A percentile compares a stretch with the other conserved stretches of the same genome.
phyloP scores from a whole-genome alignment of 2,113 vertebrate genomes.

The Apteryx owenii region DNA sequence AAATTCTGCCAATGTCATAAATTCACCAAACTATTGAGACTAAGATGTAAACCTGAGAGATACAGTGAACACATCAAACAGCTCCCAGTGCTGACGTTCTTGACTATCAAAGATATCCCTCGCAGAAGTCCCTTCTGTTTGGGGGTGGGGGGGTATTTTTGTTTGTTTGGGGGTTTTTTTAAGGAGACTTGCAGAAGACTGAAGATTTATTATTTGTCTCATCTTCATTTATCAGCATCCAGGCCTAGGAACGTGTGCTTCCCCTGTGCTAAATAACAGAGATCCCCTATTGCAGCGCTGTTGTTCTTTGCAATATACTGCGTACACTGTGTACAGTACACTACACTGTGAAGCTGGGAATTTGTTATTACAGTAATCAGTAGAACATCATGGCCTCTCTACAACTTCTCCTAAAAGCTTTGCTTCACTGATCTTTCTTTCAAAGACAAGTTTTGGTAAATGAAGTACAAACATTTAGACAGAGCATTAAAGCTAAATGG shows the following conservation, averaged over 20 bases:
- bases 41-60: neutral
- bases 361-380: neutral
- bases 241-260: neutral
- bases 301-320: neutral
- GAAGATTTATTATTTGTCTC: neutral
- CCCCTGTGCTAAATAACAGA: neutral
- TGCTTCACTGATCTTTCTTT: neutral
- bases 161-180: neutral
- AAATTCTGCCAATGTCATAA: neutral
- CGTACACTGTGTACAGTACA: neutral
- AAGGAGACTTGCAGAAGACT: neutral
- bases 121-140: neutral
- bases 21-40: neutral
- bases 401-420: neutral
- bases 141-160: neutral
- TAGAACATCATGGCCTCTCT: neutral
- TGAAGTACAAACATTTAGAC: neutral
- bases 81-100: neutral
- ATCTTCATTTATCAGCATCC: neutral
- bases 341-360: neutral
- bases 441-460: neutral
- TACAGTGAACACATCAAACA: neutral
- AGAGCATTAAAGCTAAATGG: constrained; percentile 7
- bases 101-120: neutral
- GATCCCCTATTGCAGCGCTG: neutral